Percentiles rank a stretch among this genome's conserved stretches.
Evolutionary conservation across 2,113 vertebrate genomes (phyloP).

Genomic region (Symphodus melops): DNA sequence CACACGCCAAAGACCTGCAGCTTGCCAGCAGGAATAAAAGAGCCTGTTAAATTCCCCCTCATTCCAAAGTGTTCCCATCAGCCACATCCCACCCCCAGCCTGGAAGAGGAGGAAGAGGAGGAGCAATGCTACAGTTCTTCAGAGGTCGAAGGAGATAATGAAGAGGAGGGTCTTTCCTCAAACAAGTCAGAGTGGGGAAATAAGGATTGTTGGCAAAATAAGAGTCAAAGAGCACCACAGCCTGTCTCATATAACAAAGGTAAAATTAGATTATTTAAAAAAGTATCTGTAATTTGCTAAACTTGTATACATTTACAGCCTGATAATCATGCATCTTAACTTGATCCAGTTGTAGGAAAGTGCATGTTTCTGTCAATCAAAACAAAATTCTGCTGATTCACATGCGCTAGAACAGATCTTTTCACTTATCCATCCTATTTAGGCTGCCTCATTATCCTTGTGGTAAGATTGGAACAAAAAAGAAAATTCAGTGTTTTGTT

Average conservation of each 20-base stretch:
- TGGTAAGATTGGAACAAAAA: no score
- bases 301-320: not conserved
- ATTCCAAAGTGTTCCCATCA: slow-evolving; percentile 76
- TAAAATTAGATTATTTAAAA: slow-evolving; percentile 18
- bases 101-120: slow-evolving; percentile 55
- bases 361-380: no score
- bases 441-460: no score
- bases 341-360: no score
- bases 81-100: slow-evolving; percentile 55
- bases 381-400: no score
- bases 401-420: no score
- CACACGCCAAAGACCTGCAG: slow-evolving; percentile 64
- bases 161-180: slow-evolving; percentile 36
- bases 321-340: not conserved
- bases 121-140: slow-evolving; percentile 67
- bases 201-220: slow-evolving; percentile 12
- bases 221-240: slow-evolving; percentile 47
- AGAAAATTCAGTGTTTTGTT: no score
- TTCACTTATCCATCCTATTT: no score
- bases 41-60: slow-evolving; percentile 75
- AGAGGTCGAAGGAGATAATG: slow-evolving; percentile 63
- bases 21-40: slow-evolving; percentile 68
- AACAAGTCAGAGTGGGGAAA: slow-evolving; percentile 51
- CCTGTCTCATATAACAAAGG: slow-evolving; percentile 60
- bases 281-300: not conserved